phyloP scores from a whole-genome alignment of 2,797 vertebrate genomes.

The Xenopus petersii region DNA sequence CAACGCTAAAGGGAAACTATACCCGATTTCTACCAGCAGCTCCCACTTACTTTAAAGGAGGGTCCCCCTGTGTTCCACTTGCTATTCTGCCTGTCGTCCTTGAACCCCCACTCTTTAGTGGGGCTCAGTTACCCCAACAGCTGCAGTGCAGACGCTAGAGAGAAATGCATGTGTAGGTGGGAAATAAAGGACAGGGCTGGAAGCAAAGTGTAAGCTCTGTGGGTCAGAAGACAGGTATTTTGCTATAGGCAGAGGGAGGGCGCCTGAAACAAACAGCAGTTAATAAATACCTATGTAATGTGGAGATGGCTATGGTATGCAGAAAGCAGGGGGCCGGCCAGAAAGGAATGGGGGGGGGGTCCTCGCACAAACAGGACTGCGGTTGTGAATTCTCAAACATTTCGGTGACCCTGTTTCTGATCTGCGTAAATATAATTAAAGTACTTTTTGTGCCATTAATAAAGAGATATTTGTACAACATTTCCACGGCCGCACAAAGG shows the following conservation, averaged over 20 bases:
- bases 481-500: slow-evolving; percentile 95
- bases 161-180: neutral
- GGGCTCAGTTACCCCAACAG: no score
- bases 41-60: no score
- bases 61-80: no score
- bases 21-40: no score
- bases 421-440: slow-evolving; percentile 96
- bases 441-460: slow-evolving; percentile 95
- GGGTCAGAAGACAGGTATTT: slow-evolving; percentile 12
- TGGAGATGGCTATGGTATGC: slow-evolving; percentile 15
- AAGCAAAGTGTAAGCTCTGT: slow-evolving; percentile 25
- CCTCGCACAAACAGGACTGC: slow-evolving; percentile 54
- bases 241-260: slow-evolving; percentile 2
- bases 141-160: neutral
- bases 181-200: no score
- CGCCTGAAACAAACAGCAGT: neutral
- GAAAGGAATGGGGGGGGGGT: neutral
- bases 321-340: neutral
- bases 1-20: no score
- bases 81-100: no score
- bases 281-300: slow-evolving; percentile 26
- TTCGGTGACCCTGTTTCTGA: slow-evolving; percentile 72
- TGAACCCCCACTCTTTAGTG: no score
- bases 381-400: slow-evolving; percentile 58
- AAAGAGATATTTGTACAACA: slow-evolving; percentile 98